Base-by-base conservation (phyloP, 2,113 vertebrate genomes). In the Amphiprion percula region DNA sequence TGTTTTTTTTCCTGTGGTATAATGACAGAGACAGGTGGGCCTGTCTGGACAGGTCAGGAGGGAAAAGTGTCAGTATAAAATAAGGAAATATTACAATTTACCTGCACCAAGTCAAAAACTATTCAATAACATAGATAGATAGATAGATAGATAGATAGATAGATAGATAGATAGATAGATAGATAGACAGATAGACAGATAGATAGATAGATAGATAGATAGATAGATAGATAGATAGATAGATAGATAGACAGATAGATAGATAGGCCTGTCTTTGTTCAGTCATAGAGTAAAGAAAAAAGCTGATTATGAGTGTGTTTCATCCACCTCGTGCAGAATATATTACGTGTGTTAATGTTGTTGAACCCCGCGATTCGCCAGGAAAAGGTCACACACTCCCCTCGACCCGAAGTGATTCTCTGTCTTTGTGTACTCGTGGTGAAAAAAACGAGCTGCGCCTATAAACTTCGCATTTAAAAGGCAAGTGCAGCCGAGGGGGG, bases 401-500 rank as follows among this genome's bases (percentile, higher is more conserved):
- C 93, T 95, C 93, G 94, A 95, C 94, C 94, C 92, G 89, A 90
- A 93, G 91, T 94, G 93, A 93, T 94, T 93, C 93, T 92, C 80
- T 78, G 90, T 91, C 94, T 93, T 95, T 94, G 94, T 95, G 93
- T 93, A 91, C 82, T 84, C 85, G 87, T 88, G 88, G 87, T 90
- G 87, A 56, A 91, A 91, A 92, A 91, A 91, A 88, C 87, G 89
- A 91, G 90, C 93, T 95, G 92, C 84, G 93, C 94, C 94, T 94
- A 95, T 95, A 95, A 95, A 95, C 92, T 95, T 94, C 94, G 93
- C 94, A 95, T 95, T 95, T 95, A 95, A 95, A 95, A 94, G 94
- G 92, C 94, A 94, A 95, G 94, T 94, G 93, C 92, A 91, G 87
- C 90, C 88, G 90, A 91, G 91, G 90, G 91, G 92, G 90, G 87